A percentile compares a stretch with the other conserved stretches of the same genome.
These are phyloP conservation scores for Actinostola sp. DNA, from an alignment of 92 coral and sea anemone genomes.

Conservation along the genomic window DNA sequence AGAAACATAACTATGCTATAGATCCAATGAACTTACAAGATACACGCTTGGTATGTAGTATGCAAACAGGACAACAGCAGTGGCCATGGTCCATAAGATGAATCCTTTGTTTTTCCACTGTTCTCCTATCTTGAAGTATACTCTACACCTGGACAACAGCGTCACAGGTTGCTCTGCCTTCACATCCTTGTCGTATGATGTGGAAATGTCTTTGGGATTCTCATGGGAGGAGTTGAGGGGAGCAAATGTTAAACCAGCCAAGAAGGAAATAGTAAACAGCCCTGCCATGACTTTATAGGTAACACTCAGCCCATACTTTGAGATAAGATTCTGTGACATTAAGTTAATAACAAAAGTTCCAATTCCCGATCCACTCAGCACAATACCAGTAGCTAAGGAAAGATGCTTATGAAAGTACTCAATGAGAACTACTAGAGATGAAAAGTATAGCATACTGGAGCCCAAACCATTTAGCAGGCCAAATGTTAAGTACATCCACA, in stretches of 20 bases:
- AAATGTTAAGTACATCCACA: slow-evolving; percentile 77
- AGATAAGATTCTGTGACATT: slow-evolving; percentile 51
- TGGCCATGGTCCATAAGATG: slow-evolving; percentile 61
- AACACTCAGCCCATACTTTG: slow-evolving; percentile 66
- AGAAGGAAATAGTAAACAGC: slow-evolving; percentile 47
- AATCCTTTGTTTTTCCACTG: slow-evolving; percentile 82
- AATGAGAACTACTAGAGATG: slow-evolving; percentile 64
- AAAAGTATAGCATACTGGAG: slow-evolving; percentile 74
- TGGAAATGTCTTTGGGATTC: not conserved
- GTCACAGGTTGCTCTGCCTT: slow-evolving; percentile 16
- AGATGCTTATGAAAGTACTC: slow-evolving; percentile 77
- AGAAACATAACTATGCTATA: not conserved
- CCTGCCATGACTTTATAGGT: slow-evolving; percentile 62
- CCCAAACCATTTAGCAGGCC: slow-evolving; percentile 82
- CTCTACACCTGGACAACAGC: slow-evolving; percentile 12
- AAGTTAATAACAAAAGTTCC: slow-evolving; percentile 71
- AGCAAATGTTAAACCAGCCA: slow-evolving; percentile 75
- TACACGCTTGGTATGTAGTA: slow-evolving; percentile 85
- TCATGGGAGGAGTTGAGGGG: slow-evolving; percentile 48
- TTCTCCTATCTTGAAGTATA: slow-evolving; percentile 39
- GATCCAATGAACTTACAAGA: slow-evolving; percentile 70
- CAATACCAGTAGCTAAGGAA: slow-evolving; percentile 81
- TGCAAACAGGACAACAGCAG: slow-evolving; percentile 68
- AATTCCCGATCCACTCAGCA: slow-evolving; percentile 75
- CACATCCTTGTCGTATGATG: slow-evolving; percentile 1